Percentiles rank a stretch among this genome's conserved stretches.
phyloP scores from a whole-genome alignment of 53 echinoderm and acorn worm genomes.

The Astropecten irregularis region DNA sequence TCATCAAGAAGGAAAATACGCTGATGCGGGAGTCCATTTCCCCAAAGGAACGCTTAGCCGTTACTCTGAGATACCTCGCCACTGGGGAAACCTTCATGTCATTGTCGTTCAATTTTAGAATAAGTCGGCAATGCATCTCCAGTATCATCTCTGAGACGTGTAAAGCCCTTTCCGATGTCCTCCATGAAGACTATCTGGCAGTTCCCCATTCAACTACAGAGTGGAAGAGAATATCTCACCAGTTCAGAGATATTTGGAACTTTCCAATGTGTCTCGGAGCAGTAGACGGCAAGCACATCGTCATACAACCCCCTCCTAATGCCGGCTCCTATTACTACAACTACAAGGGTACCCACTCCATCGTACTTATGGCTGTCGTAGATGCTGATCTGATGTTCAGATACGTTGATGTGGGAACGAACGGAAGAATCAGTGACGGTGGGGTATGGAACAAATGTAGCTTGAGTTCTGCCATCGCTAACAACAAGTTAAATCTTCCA shows the following conservation, averaged over 20 bases:
- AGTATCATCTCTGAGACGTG: no score
- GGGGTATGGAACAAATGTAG: neutral
- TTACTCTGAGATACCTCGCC: neutral
- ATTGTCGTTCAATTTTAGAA: neutral
- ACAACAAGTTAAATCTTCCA: conserved; percentile 13
- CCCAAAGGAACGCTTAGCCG: neutral
- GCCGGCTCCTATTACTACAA: conserved; percentile 40
- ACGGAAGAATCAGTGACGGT: no score
- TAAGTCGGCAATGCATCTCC: neutral
- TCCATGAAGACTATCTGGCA: neutral
- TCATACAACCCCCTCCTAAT: conserved; percentile 29
- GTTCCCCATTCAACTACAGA: neutral
- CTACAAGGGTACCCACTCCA: conserved; percentile 16
- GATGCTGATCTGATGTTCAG: conserved; percentile 9
- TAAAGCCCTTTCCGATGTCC: neutral
- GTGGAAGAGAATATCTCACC: neutral
- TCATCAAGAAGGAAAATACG: no score
- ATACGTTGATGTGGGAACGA: neutral
- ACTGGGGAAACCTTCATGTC: neutral
- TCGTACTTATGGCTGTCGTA: conserved; percentile 31
- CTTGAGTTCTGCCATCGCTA: neutral
- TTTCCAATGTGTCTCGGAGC: conserved; percentile 34
- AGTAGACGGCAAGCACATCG: conserved; percentile 41
- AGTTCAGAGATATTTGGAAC: conserved; percentile 13
- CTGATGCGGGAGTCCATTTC: neutral